Conservation (phyloP, 2,888 invertebrate genomes). For the Mesoligia furuncula region DNA sequence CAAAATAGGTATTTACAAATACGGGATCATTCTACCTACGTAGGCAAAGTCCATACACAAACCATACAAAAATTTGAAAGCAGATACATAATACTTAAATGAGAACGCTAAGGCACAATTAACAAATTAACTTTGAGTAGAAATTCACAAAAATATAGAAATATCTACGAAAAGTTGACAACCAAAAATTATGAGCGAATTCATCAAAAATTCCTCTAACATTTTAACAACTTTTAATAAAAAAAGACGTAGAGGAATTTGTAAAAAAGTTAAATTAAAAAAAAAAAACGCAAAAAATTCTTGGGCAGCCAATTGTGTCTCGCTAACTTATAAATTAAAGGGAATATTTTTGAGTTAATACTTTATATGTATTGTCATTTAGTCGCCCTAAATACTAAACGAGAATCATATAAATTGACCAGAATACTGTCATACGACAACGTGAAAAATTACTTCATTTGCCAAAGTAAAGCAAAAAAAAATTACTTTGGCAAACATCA, state of each 20-base stretch:
- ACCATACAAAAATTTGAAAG: constrained; percentile 87
- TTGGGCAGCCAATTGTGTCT: constrained; percentile 71
- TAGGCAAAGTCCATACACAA: constrained; percentile 89
- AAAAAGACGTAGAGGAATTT: constrained; percentile 79
- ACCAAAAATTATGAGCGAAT: constrained; percentile 71
- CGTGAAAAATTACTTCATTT: constrained; percentile 29
- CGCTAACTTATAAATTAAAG: constrained; percentile 78
- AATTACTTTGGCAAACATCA: constrained; percentile 50
- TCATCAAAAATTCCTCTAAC: constrained; percentile 72
- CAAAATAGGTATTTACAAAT: constrained; percentile 89
- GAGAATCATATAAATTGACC: constrained; percentile 86
- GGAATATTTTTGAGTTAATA: constrained; percentile 86
- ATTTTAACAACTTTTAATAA: constrained; percentile 71
- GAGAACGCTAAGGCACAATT: constrained; percentile 70
- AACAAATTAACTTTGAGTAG: constrained; percentile 66
- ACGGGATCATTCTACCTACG: constrained; percentile 88
- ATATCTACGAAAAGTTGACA: constrained; percentile 67
- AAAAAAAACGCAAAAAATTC: constrained; percentile 65
- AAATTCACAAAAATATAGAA: constrained; percentile 63
- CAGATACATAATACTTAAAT: constrained; percentile 78
- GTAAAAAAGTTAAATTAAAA: constrained; percentile 35
- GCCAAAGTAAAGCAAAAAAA: constrained; percentile 42
- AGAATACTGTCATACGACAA: constrained; percentile 64
- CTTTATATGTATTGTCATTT: constrained; percentile 90
- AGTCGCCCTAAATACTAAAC: constrained; percentile 90